Conservation (phyloP, 2,797 vertebrate genomes). For the Takifugu rubripes region DNA sequence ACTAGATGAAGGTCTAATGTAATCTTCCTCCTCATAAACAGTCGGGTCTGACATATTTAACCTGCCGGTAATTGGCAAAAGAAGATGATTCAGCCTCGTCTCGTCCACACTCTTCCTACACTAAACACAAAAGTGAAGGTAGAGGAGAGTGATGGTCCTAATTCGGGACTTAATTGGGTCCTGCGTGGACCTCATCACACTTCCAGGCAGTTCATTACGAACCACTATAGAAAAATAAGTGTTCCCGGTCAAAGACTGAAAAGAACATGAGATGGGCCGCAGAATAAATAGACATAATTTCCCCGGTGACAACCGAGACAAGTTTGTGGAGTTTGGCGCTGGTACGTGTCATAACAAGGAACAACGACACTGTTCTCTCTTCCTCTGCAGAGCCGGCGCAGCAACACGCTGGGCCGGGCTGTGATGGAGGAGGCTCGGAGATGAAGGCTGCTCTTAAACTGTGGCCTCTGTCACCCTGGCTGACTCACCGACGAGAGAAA, state of each 20-base stretch:
- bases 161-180: conserved; percentile 61
- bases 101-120: conserved; percentile 6
- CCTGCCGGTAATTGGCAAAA: conserved; percentile 41
- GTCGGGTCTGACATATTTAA: conserved; percentile 34
- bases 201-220: conserved; percentile 57
- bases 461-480: conserved; percentile 18
- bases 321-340: conserved; percentile 10
- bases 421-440: conserved; percentile 10
- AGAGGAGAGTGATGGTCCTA: conserved; percentile 40
- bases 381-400: conserved; percentile 10
- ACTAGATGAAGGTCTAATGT: conserved; percentile 7
- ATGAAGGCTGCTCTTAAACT: conserved; percentile 6
- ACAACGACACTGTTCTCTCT: conserved; percentile 27
- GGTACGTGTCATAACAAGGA: conserved; percentile 30
- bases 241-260: conserved; percentile 51
- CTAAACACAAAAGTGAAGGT: conserved; percentile 15
- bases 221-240: conserved; percentile 56
- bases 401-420: neutral
- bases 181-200: conserved; percentile 56
- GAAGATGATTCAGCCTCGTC: conserved; percentile 33
- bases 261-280: conserved; percentile 46
- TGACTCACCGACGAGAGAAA: conserved; percentile 32
- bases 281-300: conserved; percentile 56
- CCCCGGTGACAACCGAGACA: conserved; percentile 39
- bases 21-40: conserved; percentile 26